Evolutionary conservation across 2,797 vertebrate genomes (phyloP), one percentile per base, ranked within the genome.

Genomic region (Danio jaintianensis): DNA sequence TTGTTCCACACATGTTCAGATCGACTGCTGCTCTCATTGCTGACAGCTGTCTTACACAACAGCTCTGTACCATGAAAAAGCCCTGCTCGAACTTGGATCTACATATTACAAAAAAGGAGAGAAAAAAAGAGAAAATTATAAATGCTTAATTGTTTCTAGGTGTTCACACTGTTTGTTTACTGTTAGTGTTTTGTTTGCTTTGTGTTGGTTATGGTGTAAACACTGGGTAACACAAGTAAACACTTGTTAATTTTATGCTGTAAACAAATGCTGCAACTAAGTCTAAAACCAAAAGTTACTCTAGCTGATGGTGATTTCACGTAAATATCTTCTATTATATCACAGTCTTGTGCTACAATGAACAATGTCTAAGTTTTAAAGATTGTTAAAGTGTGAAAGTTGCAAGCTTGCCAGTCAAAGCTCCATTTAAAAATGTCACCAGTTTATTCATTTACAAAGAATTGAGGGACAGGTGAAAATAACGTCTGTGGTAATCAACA

Each of bases 51-150:
- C 90, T 98, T 98, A 87, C 97, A 97, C 71, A 99, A 93, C 68
- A 99, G 94, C 90, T 99, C 98, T 0, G 96, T 96, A 80, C 98
- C 98, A 8, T 99, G 98, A 89, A 99, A 99, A 70, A 99, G 95
- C 16, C 98, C 98, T 9, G 98, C 98, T 87, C 97, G 95, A 79
- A 99, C 95, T 85, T 98, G 96, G 88, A 99, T 96, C 98, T 98
- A 88, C 38, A 72, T n/a, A 50, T 9, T 2, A 36, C 7, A 74
- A 10, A 72, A 75, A 62, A 15, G 38, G 38, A 6, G 16, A 62
- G 10, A 53, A 12, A 7, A 22, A 38, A 29, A 29, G 29, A 29
- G 1, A 29, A 29, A 1, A 29, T 29, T 29, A 29, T 29, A 29
- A 29, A 29, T 29, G 29, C 29, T 29, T 29, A 29, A 29, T 1